Percentiles rank a stretch among this genome's conserved stretches.
These are phyloP conservation scores for Pangasius larnaudii DNA, from an alignment of 2,797 vertebrate genomes.

Conservation along the genomic window DNA sequence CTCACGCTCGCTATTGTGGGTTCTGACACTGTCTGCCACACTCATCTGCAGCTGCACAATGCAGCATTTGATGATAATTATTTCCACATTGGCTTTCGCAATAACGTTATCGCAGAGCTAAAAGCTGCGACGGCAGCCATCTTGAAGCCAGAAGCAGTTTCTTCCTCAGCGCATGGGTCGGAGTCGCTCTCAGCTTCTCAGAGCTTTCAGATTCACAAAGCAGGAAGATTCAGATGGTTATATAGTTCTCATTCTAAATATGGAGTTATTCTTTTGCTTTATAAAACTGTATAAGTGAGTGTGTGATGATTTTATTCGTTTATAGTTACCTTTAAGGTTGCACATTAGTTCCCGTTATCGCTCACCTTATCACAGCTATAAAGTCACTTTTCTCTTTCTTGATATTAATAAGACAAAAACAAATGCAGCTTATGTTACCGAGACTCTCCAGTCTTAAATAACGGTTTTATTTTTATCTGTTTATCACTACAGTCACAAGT, in stretches of 20 bases:
- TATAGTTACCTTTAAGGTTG: neutral
- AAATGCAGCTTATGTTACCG: neutral
- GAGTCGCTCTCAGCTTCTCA: neutral
- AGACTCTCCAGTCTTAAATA: neutral
- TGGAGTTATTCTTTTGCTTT: neutral
- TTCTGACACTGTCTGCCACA: neutral
- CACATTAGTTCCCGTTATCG: neutral
- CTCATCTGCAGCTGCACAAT: neutral
- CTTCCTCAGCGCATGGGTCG: neutral
- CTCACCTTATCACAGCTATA: neutral
- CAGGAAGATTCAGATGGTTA: neutral
- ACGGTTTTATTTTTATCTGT: neutral
- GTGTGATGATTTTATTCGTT: neutral
- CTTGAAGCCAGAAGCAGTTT: neutral
- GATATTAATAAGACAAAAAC: too few relatives aligned
- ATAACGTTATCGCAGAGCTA: neutral
- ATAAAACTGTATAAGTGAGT: neutral
- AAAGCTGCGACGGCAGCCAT: neutral
- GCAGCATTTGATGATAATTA: neutral
- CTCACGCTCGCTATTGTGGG: too few relatives aligned
- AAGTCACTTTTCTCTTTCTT: neutral
- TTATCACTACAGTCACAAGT: neutral
- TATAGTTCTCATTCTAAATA: neutral
- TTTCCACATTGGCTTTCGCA: neutral
- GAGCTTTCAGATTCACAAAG: neutral